Evolutionary conservation across 2,797 vertebrate species (phyloP), one percentile per base, ranked within the genome.

Genomic region (Ficedula albicollis): DNA sequence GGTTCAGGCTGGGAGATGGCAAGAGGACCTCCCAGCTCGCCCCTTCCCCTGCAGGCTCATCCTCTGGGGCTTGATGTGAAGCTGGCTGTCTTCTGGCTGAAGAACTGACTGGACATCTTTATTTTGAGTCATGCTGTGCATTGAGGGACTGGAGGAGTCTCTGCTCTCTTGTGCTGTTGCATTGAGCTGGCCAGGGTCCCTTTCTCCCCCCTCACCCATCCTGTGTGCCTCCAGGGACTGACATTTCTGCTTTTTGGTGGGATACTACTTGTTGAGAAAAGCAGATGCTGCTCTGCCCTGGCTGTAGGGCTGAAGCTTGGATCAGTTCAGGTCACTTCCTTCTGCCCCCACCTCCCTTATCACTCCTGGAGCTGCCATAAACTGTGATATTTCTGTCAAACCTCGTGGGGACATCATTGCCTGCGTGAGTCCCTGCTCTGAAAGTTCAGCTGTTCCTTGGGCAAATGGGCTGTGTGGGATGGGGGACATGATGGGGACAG

Each of bases 371-470:
- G 46, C 26, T 0, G 10, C 48, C 22, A 19, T 67, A 79, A 74
- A 69, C 2, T 17, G 20, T 90, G 51, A 34, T 3, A 5, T 73
- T 69, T 76, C 59, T 82, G 39, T 23, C 18, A 73, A 62, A 48
- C 58, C 63, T 87, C 0, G 0, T 1, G 1, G 51, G 51, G 36
- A 62, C 2, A 5, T 69, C 0, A 0, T 38, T 66, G 25, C 27
- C 38, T 38, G 23, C 29, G 13, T 29, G n/a, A 83, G 29, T 5
- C 29, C 29, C 52, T 64, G 54, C 83, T 73, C 25, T 38, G 51
- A 34, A 82, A 77, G 51, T 46, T 88, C 54, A 46, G 49, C 46
- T 76, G 46, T 39, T 73, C 20, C 1, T 49, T 46, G 64, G 51
- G 59, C 77, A 51, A 18, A 6, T 26, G 21, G 38, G 17, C 43